These are phyloP conservation scores for Drosophila mettleri DNA, from an alignment of 2,888 invertebrate species.

Conservation along the genomic window DNA sequence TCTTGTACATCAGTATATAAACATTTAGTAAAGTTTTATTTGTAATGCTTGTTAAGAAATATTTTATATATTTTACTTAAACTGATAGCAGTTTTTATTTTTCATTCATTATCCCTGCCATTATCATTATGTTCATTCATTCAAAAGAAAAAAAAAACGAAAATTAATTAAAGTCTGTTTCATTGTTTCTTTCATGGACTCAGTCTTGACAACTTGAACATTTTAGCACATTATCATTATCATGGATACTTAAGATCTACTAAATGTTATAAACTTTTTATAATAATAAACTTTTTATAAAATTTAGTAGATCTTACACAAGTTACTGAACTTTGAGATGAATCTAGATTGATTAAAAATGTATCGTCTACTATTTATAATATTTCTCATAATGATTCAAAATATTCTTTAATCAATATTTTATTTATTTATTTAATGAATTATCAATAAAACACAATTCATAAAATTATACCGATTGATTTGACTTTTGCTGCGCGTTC, in stretches of 20 bases:
- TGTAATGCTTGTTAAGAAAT: not conserved
- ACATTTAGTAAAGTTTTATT: too few species aligned
- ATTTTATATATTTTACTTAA: not conserved
- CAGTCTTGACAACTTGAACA: not conserved
- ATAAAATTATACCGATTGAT: too few species aligned
- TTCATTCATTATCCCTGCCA: not conserved
- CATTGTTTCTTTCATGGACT: not conserved
- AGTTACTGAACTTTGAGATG: not conserved
- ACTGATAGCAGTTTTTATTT: not conserved
- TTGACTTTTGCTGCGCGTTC: not conserved
- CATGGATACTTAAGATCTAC: too few species aligned
- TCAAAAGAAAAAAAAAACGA: not conserved
- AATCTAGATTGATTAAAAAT: not conserved
- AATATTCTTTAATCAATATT: not conserved
- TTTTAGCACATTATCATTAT: not conserved
- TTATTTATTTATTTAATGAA: not conserved
- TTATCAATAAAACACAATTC: too few species aligned
- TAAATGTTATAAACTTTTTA: too few species aligned
- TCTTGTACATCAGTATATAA: too few species aligned
- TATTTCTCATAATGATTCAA: not conserved
- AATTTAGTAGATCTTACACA: too few species aligned
- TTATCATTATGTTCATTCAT: not conserved
- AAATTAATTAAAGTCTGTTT: conserved; percentile 8
- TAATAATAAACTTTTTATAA: too few species aligned
- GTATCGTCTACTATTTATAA: not conserved